phyloP scores from a whole-genome alignment of 2,888 invertebrate genomes.

The Stegophylla sp. region DNA sequence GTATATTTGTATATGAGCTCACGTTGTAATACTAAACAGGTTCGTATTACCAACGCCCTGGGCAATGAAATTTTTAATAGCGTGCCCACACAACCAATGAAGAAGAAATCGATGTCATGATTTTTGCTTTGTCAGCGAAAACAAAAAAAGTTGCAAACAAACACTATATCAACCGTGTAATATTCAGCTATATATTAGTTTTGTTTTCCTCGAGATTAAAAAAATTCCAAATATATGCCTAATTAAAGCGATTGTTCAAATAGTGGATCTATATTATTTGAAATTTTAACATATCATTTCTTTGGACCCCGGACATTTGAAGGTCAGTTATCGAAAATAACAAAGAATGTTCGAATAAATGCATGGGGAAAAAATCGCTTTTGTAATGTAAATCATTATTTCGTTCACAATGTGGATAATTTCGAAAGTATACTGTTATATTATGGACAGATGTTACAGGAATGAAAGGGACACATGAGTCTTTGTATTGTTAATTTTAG shows the following conservation, averaged over 20 bases:
- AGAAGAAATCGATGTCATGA: slow-evolving; percentile 49
- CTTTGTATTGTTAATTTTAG: slow-evolving; percentile 9
- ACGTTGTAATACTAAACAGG: slow-evolving; percentile 51
- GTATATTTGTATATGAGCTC: slow-evolving; percentile 2
- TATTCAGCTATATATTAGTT: slow-evolving; percentile 2
- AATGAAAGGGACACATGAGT: slow-evolving; percentile 13
- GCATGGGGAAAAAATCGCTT: background rate
- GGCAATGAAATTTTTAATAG: slow-evolving; percentile 56
- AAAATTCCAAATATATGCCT: too few relatives aligned
- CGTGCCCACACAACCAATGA: slow-evolving; percentile 28
- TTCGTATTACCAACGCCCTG: slow-evolving; percentile 40
- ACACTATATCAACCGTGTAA: too few relatives aligned
- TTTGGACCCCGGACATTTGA: background rate
- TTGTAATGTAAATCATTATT: slow-evolving; percentile 41
- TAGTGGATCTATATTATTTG: too few relatives aligned
- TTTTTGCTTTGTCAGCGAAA: slow-evolving; percentile 35
- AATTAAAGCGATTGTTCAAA: too few relatives aligned
- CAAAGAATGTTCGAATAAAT: background rate
- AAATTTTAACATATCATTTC: background rate
- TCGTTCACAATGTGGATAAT: slow-evolving; percentile 12
- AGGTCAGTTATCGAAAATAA: slow-evolving; percentile 1
- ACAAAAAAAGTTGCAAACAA: background rate
- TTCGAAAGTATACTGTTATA: slow-evolving; percentile 35
- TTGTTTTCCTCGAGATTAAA: too few relatives aligned
- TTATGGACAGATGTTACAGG: slow-evolving; percentile 48